phyloP scores from a whole-genome alignment of 1,140 invertebrate species.

The Argopecten irradians region DNA sequence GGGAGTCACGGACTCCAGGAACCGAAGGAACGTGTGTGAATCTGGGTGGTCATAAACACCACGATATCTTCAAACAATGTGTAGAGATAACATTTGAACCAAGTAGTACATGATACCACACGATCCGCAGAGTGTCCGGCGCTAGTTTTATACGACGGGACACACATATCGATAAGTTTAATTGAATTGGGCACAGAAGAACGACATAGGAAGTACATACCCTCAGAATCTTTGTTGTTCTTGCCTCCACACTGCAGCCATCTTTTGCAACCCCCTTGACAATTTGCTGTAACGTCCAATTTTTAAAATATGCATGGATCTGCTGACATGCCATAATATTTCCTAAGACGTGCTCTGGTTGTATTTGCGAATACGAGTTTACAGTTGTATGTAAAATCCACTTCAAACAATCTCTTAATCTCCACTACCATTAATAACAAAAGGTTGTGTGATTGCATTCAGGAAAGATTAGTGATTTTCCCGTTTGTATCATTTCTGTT shows the following conservation, averaged over 20 bases:
- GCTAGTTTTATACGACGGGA: conserved; percentile 42
- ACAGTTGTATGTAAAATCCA: no score
- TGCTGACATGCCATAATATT: conserved; percentile 40
- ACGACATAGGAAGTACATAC: no score
- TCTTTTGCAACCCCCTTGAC: conserved; percentile 45
- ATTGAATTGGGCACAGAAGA: conserved; percentile 46
- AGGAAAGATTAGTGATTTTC: no score
- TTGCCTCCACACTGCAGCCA: conserved; percentile 46
- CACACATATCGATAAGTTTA: conserved; percentile 35
- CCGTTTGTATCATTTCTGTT: no score
- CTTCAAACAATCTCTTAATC: no score
- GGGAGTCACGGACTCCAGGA: conserved; percentile 42
- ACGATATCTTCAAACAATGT: conserved; percentile 43
- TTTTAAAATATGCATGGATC: conserved; percentile 39
- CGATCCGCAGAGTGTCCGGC: neutral
- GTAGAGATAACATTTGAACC: conserved; percentile 43
- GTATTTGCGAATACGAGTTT: no score
- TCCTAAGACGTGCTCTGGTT: no score
- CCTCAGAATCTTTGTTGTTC: conserved; percentile 45
- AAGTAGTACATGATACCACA: conserved; percentile 32
- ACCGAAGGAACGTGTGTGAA: conserved; percentile 33
- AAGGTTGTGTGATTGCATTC: no score
- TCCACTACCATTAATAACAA: no score
- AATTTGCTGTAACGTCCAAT: conserved; percentile 34
- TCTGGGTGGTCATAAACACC: conserved; percentile 53